phyloP scores from a whole-genome alignment of 2,113 vertebrate species.

The Onychorhynchus coronatus region DNA sequence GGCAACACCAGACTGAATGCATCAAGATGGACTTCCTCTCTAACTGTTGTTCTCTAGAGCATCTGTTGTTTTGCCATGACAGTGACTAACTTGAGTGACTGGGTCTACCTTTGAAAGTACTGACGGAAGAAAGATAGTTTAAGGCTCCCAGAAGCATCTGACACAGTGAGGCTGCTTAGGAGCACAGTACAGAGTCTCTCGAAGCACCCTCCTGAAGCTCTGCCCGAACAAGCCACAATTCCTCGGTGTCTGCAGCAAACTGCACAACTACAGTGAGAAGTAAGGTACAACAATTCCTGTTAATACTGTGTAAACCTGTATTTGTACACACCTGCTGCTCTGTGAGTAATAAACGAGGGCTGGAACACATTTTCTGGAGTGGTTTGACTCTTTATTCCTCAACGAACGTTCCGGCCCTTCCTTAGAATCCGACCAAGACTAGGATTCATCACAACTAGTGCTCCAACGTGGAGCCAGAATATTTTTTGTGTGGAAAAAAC shows the following conservation, averaged over 20 bases:
- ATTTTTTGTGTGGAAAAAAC: slow-evolving; percentile 69
- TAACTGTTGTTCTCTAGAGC: neutral
- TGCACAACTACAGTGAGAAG: neutral
- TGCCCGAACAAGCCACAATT: neutral
- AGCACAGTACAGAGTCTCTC: neutral
- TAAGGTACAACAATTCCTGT: slow-evolving; percentile 42
- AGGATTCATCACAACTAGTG: slow-evolving; percentile 65
- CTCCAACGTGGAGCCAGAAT: slow-evolving; percentile 67
- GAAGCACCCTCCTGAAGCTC: neutral
- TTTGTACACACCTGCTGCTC: slow-evolving; percentile 77
- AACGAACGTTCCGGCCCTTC: slow-evolving; percentile 72
- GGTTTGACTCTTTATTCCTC: slow-evolving; percentile 73
- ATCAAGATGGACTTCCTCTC: neutral
- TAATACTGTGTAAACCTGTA: slow-evolving; percentile 53
- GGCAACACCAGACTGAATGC: neutral
- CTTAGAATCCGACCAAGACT: slow-evolving; percentile 74
- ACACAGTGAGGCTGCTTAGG: neutral
- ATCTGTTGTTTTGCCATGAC: neutral
- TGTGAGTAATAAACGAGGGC: slow-evolving; percentile 69
- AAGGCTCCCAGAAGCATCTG: neutral
- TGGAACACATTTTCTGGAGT: slow-evolving; percentile 71
- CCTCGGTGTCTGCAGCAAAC: neutral
- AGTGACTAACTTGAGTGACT: neutral
- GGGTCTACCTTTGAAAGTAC: neutral
- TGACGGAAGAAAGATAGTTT: neutral